Percentiles rank a stretch among this genome's conserved stretches.
Conservation (phyloP, 2,797 vertebrate genomes). For the Macrochelys suwanniensis region DNA sequence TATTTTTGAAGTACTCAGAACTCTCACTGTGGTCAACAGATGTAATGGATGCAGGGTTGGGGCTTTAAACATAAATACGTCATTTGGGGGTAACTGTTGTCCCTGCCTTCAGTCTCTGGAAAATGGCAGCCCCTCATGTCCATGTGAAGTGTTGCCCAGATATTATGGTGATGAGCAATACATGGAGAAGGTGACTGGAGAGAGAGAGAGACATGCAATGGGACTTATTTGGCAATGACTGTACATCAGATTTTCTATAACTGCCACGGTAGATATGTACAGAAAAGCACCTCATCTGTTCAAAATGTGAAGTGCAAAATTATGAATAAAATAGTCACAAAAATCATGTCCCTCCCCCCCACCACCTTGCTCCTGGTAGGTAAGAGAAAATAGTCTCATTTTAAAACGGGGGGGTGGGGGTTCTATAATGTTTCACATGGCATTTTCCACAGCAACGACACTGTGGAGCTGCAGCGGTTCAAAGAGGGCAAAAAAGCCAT, state of each 20-base stretch:
- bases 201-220: neutral
- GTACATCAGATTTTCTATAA: neutral
- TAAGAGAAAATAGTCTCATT: constrained; percentile 6
- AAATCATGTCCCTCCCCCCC: neutral
- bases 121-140: constrained; percentile 18
- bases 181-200: neutral
- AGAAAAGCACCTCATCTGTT: neutral
- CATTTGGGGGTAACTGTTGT: neutral
- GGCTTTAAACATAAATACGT: constrained; percentile 9
- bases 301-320: neutral
- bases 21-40: neutral
- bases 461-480: neutral
- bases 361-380: neutral
- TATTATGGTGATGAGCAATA: neutral
- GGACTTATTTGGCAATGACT: neutral
- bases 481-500: neutral
- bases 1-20: neutral
- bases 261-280: neutral
- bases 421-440: neutral
- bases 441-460: constrained; percentile 53
- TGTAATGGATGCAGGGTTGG: neutral
- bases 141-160: constrained; percentile 5
- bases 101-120: constrained; percentile 31
- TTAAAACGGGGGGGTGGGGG: neutral
- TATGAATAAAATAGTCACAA: neutral